Percentiles rank a stretch among this genome's conserved stretches.
Evolutionary conservation across 2,113 vertebrate genomes (phyloP).

Genomic region (Sander lucioperca): DNA sequence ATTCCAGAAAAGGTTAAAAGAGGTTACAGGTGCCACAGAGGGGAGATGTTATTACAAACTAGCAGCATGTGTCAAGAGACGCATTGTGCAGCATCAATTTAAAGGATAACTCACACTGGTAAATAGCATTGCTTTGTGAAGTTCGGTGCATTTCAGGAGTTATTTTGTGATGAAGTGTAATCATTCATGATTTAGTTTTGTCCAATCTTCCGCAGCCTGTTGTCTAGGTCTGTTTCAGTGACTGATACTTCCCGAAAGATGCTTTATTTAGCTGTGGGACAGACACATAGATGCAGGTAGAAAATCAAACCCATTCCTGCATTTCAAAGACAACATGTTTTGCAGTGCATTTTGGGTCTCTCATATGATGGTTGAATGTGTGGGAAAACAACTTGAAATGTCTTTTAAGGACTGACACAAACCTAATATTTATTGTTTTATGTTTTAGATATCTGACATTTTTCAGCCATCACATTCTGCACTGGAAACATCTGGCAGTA

Average conservation of each 20-base stretch:
- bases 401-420: background rate
- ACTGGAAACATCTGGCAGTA: slow-evolving; percentile 36
- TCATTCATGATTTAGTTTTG: background rate
- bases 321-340: background rate
- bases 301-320: background rate
- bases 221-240: background rate
- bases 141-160: slow-evolving; percentile 3
- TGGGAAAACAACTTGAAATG: too few species aligned
- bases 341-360: background rate
- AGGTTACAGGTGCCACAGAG: slow-evolving; percentile 64
- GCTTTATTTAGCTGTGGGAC: background rate
- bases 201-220: background rate
- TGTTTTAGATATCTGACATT: background rate
- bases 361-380: background rate
- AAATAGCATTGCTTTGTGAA: background rate
- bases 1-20: slow-evolving; percentile 29
- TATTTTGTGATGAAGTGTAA: background rate
- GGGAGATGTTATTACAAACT: slow-evolving; percentile 6
- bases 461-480: background rate
- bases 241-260: background rate
- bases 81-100: background rate
- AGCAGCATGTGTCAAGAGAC: background rate
- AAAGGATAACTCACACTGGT: background rate
- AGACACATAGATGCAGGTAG: background rate
- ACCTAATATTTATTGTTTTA: background rate